A percentile compares a stretch with the other conserved stretches of the same genome.
phyloP scores from a whole-genome alignment of 1,140 invertebrate genomes.

The Tenebrio molitor region DNA sequence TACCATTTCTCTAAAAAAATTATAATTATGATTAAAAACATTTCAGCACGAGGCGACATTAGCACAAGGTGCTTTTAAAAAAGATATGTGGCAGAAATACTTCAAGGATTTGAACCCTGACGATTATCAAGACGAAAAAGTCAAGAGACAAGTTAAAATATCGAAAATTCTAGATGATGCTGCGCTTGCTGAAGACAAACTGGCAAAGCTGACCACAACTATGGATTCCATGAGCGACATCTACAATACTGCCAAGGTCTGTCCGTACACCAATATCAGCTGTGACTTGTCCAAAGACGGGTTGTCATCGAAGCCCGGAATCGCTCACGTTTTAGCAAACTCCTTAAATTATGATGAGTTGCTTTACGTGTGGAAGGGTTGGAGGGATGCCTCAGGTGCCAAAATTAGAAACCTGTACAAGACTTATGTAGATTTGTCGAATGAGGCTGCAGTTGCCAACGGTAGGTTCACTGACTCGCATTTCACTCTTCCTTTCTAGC shows the following conservation, averaged over 20 bases:
- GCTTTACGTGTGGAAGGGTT: constrained; percentile 81
- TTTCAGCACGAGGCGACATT: constrained; percentile 48
- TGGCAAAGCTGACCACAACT: constrained; percentile 51
- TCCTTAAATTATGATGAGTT: constrained; percentile 82
- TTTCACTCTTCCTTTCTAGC: no score
- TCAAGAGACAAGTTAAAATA: constrained; percentile 54
- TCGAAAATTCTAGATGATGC: constrained; percentile 55
- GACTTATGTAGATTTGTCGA: constrained; percentile 82
- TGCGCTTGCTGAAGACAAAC: constrained; percentile 51
- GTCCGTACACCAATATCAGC: constrained; percentile 60
- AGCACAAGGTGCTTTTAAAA: constrained; percentile 53
- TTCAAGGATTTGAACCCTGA: constrained; percentile 54
- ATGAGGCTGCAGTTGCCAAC: constrained; percentile 83
- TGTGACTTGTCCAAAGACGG: constrained; percentile 61
- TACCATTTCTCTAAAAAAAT: not conserved
- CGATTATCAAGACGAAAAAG: constrained; percentile 49
- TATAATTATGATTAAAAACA: constrained; percentile 10
- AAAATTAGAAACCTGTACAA: constrained; percentile 77
- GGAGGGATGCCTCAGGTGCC: constrained; percentile 81
- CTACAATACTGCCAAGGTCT: constrained; percentile 66
- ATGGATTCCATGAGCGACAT: constrained; percentile 65
- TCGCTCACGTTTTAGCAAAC: constrained; percentile 76
- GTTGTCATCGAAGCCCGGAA: constrained; percentile 67
- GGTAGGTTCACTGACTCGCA: constrained; percentile 61
- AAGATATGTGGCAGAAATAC: constrained; percentile 54